These are phyloP conservation scores for Chelon labrosus DNA, from an alignment of 2,797 vertebrate genomes.

Conservation along the genomic window DNA sequence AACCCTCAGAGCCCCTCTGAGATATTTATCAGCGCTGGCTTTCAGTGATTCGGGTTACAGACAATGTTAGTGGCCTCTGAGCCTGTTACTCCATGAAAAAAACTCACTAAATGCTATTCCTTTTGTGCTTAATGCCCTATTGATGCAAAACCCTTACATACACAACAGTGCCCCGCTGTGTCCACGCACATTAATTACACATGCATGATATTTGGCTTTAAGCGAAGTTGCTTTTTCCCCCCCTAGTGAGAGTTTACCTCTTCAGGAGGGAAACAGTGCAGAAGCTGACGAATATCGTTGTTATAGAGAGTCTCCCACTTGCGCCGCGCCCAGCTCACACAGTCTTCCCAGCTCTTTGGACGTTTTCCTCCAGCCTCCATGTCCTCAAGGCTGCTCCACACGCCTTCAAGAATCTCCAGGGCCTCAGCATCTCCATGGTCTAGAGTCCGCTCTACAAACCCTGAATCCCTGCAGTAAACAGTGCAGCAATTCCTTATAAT, in stretches of 20 bases:
- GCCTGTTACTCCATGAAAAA: slow-evolving; percentile 17
- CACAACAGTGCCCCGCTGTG: slow-evolving; percentile 62
- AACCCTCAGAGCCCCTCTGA: slow-evolving; percentile 55
- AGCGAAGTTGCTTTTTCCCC: neutral
- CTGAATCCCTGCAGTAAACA: slow-evolving; percentile 77
- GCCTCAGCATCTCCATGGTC: slow-evolving; percentile 70
- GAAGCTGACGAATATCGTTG: slow-evolving; percentile 84
- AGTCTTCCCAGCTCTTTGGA: slow-evolving; percentile 86
- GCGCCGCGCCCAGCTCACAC: slow-evolving; percentile 87
- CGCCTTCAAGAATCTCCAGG: slow-evolving; percentile 78
- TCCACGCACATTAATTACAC: slow-evolving; percentile 29
- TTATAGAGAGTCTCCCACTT: slow-evolving; percentile 89
- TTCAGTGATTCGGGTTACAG: slow-evolving; percentile 53
- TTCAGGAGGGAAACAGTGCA: slow-evolving; percentile 82
- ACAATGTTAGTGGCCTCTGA: slow-evolving; percentile 9
- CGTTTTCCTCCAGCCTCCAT: slow-evolving; percentile 63
- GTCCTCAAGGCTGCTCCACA: slow-evolving; percentile 75
- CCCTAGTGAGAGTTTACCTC: slow-evolving; percentile 76
- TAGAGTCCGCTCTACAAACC: slow-evolving; percentile 72
- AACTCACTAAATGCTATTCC: neutral
- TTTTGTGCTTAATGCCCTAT: slow-evolving; percentile 4
- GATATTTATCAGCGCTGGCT: slow-evolving; percentile 61
- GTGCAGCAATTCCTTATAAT: neutral
- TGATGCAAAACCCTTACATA: neutral
- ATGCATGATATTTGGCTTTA: neutral